phyloP scores from a whole-genome alignment of 2,888 invertebrate species.

The Lamellibrachia columna region DNA sequence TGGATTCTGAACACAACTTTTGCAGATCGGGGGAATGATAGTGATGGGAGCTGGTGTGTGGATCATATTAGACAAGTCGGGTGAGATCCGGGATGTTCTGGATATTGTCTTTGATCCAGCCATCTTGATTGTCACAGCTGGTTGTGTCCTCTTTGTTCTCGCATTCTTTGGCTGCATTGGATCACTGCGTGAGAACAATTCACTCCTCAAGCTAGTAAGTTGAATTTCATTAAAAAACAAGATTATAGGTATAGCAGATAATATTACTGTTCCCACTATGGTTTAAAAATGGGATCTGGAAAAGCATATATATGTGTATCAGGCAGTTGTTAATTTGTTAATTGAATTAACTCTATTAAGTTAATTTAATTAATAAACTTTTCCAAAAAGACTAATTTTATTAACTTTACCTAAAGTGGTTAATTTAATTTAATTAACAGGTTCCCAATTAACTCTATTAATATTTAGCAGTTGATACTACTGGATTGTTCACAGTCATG shows the following conservation, averaged over 20 bases:
- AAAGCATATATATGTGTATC: no score
- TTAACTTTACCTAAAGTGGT: no score
- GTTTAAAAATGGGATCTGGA: no score
- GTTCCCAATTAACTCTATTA: no score
- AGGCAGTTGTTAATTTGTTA: no score
- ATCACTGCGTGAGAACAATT: constrained; percentile 89
- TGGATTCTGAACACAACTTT: neutral
- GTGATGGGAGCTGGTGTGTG: neutral
- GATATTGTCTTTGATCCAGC: constrained; percentile 88
- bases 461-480: no score
- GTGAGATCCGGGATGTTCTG: constrained; percentile 75
- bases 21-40: neutral
- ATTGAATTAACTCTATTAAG: no score
- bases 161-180: constrained; percentile 96
- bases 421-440: no score
- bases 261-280: no score
- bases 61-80: constrained; percentile 34
- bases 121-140: constrained; percentile 85
- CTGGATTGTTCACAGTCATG: no score
- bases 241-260: neutral
- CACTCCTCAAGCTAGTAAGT: constrained; percentile 87
- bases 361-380: neutral
- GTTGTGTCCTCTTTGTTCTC: constrained; percentile 89
- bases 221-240: neutral
- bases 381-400: neutral